Evolutionary conservation across 2,888 invertebrate species (phyloP).

Genomic region (Aphodius sticticus): DNA sequence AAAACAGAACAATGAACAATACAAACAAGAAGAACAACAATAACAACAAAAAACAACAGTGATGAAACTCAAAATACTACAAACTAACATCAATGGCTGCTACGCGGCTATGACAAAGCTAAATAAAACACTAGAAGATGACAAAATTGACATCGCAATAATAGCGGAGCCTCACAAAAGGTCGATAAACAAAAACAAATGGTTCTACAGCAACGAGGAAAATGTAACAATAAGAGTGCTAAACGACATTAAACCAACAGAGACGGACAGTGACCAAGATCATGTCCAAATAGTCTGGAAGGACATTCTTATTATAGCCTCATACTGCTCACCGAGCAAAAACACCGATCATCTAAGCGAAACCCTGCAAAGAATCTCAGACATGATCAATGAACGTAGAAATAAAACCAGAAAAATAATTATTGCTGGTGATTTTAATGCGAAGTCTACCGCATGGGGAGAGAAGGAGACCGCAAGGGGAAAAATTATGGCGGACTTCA

Average conservation of each 20-base stretch:
- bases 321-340: neutral
- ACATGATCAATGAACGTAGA: neutral
- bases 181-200: too few species aligned
- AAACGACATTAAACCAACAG: neutral
- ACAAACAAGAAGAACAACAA: too few species aligned
- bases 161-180: too few species aligned
- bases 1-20: too few species aligned
- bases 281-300: neutral
- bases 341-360: neutral
- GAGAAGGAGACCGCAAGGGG: conserved; percentile 22
- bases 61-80: too few species aligned
- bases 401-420: neutral
- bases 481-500: conserved; percentile 19
- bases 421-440: conserved; percentile 32
- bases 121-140: too few species aligned
- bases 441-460: conserved; percentile 31
- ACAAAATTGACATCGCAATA: too few species aligned
- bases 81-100: too few species aligned
- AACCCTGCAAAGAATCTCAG: neutral
- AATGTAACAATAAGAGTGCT: neutral
- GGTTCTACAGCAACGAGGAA: too few species aligned
- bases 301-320: neutral
- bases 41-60: too few species aligned
- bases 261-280: neutral
- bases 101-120: too few species aligned